phyloP scores from a whole-genome alignment of 2,888 invertebrate genomes.

The Diaphora mendica region DNA sequence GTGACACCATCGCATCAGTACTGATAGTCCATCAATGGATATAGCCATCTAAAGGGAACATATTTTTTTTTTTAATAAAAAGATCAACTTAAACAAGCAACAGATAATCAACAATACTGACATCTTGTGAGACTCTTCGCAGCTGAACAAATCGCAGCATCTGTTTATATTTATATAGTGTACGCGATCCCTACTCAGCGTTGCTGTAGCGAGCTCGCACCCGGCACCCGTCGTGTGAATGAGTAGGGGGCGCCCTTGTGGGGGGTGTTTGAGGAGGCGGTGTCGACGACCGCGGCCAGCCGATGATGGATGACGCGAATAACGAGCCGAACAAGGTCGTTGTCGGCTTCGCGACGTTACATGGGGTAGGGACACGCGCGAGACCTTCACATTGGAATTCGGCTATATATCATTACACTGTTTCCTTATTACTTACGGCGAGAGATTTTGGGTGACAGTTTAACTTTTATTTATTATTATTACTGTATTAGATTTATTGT shows the following conservation, averaged over 20 bases:
- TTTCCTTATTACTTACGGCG: not conserved
- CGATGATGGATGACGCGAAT: conserved; percentile 80
- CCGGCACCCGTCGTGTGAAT: conserved; percentile 29
- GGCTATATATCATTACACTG: not conserved
- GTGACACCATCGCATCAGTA: no score
- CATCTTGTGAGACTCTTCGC: not conserved
- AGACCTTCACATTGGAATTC: not conserved
- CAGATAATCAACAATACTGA: not conserved
- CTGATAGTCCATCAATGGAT: no score
- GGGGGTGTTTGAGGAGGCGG: conserved; percentile 13
- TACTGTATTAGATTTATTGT: not conserved
- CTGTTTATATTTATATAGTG: not conserved
- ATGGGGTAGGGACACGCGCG: not conserved
- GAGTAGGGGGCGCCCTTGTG: conserved; percentile 23
- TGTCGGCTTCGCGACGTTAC: conserved; percentile 36
- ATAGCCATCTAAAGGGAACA: no score
- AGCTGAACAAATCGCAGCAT: conserved; percentile 2
- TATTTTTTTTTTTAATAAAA: no score
- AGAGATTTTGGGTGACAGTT: not conserved
- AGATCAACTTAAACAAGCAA: not conserved
- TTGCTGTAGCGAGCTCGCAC: not conserved
- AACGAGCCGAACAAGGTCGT: conserved; percentile 64
- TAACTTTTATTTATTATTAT: not conserved
- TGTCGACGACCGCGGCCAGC: conserved; percentile 51
- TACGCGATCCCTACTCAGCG: not conserved